Base-by-base conservation (phyloP, 2,113 vertebrate genomes). In the Herpailurus yagouaroundi region DNA sequence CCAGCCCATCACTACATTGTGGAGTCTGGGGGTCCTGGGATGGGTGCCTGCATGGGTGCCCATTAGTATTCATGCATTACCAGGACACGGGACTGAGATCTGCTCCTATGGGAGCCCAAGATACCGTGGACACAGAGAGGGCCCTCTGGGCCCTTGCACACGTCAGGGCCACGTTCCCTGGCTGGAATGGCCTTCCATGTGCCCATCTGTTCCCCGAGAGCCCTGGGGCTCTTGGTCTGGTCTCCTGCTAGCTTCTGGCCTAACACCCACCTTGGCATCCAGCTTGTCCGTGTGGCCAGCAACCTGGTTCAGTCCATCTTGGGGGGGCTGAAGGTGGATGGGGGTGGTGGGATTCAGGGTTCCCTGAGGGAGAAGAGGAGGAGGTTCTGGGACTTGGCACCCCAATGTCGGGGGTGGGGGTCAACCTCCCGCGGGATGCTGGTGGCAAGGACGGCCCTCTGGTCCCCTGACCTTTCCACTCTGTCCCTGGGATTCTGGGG, bases 221-320 rank as follows among this genome's bases (percentile, higher is more conserved):
- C 94, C 94, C 77, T n/a, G 90, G 84, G 60, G 81, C 84, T 92
- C 83, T 92, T 77, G 92, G 55, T 84, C 71, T 95, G 64, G 60
- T 41, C 94, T 91, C 86, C 31, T 79, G 77, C 66, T 95, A 79
- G 82, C 55, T 64, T 88, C 91, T 68, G 89, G 73, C 85, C 97
- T 5, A 16, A 50, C 94, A 98, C 97, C 98, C 97, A 98, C 98
- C 98, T 98, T 97, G 89, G 64, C 25, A 86, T 97, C 85, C 94
- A 27, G 97, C 63, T 94, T 96, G 96, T 97, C 95, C 81, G 36
- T 94, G 82, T 86, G 94, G 94, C 94, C 97, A 79, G 96, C 71
- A 94, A 93, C 68, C 79, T 85, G 91, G 36, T 92, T 98, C 97
- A 98, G 89, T 98, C 96, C 98, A 97, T 98, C 97, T 45, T 83